Percentiles rank a stretch among this genome's conserved stretches.
Conservation (phyloP, 2,888 invertebrate species). For the Apocheima hispidaria region DNA sequence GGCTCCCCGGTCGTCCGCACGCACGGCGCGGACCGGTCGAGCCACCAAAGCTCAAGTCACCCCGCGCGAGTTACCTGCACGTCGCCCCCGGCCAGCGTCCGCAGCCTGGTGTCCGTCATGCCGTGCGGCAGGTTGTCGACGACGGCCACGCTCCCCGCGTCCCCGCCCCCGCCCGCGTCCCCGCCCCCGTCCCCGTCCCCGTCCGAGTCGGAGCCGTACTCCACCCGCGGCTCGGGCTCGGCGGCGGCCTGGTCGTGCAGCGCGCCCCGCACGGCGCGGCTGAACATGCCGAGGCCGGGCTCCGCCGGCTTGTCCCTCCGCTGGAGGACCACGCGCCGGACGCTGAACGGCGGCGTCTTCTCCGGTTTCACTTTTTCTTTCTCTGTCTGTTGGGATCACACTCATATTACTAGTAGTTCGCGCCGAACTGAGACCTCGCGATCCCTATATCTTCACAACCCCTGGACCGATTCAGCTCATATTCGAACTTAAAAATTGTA, state of each 20-base stretch:
- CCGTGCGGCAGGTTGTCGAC: slow-evolving; percentile 76
- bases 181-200: slow-evolving; percentile 55
- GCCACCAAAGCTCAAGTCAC: neutral
- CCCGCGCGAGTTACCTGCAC: slow-evolving; percentile 73
- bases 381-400: slow-evolving; percentile 31
- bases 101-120: slow-evolving; percentile 77
- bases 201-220: slow-evolving; percentile 64
- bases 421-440: no score
- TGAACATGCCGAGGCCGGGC: slow-evolving; percentile 74
- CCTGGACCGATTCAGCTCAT: no score
- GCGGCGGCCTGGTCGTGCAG: slow-evolving; percentile 45
- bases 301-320: slow-evolving; percentile 65
- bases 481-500: no score
- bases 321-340: slow-evolving; percentile 75
- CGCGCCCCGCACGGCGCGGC: slow-evolving; percentile 72
- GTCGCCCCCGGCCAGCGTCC: slow-evolving; percentile 72
- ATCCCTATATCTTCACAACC: no score
- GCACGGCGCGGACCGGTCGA: no score
- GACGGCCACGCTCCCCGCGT: slow-evolving; percentile 53
- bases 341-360: slow-evolving; percentile 52
- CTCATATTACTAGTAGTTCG: neutral
- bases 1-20: no score
- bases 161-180: no score
- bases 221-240: slow-evolving; percentile 61
- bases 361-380: slow-evolving; percentile 48